Evolutionary conservation across 2,888 invertebrate species (phyloP).

Genomic region (Adelphocoris suturalis): DNA sequence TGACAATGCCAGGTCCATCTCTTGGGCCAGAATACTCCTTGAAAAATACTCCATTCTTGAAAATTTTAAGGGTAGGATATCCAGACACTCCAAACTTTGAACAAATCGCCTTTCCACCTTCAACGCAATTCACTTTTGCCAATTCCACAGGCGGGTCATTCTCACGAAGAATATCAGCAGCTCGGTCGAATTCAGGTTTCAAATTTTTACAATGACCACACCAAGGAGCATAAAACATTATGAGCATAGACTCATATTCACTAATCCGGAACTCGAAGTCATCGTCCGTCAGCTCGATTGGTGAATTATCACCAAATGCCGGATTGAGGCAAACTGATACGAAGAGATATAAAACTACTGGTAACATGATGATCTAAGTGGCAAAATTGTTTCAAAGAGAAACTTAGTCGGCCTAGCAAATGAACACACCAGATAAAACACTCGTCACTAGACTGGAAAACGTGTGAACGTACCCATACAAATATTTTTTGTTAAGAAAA

Average conservation of each 20-base stretch:
- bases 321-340: slow-evolving; percentile 37
- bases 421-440: no score
- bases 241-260: slow-evolving; percentile 39
- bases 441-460: no score
- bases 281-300: slow-evolving; percentile 41
- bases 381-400: neutral
- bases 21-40: slow-evolving; percentile 97
- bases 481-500: no score
- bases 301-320: neutral
- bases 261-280: slow-evolving; percentile 47
- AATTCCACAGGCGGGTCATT: slow-evolving; percentile 84
- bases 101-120: slow-evolving; percentile 93
- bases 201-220: slow-evolving; percentile 99
- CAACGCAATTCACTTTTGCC: slow-evolving; percentile 92
- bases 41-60: slow-evolving; percentile 92
- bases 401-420: no score
- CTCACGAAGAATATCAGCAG: slow-evolving; percentile 90
- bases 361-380: neutral
- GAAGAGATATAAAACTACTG: neutral
- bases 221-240: slow-evolving; percentile 81
- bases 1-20: slow-evolving; percentile 88
- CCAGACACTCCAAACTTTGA: slow-evolving; percentile 94
- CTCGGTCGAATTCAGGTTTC: slow-evolving; percentile 98
- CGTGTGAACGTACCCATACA: no score
- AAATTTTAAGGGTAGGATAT: slow-evolving; percentile 98